Percentiles rank a stretch among this genome's conserved stretches.
These are phyloP conservation scores for Drosophila acutilabella DNA, from an alignment of 2,888 invertebrate genomes.

Conservation along the genomic window DNA sequence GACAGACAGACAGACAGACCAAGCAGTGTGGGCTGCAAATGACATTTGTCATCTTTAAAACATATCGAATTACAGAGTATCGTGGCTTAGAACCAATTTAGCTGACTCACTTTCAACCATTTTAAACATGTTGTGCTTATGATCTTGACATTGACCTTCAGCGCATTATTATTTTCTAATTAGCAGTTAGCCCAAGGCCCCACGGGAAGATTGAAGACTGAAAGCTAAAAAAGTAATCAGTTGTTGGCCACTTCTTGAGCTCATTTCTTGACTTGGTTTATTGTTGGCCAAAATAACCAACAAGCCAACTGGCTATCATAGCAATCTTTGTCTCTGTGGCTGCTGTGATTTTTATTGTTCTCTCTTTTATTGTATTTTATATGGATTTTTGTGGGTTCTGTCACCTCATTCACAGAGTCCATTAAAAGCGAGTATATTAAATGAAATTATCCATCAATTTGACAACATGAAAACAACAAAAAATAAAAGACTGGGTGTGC, in stretches of 20 bases:
- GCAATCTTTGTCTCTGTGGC: constrained; percentile 30
- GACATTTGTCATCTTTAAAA: constrained; percentile 29
- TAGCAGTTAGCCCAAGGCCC: constrained; percentile 44
- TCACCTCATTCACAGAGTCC: constrained; percentile 60
- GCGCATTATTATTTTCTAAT: constrained; percentile 73
- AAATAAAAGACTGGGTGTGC: constrained; percentile 29
- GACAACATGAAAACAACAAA: constrained; percentile 27
- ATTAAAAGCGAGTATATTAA: constrained; percentile 73
- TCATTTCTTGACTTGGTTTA: constrained; percentile 38
- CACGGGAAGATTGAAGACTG: not conserved
- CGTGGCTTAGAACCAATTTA: constrained; percentile 19
- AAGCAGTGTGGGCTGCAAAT: constrained; percentile 36
- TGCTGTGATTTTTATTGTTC: constrained; percentile 49
- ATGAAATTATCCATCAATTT: constrained; percentile 65
- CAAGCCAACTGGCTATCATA: constrained; percentile 31
- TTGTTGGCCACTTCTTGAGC: constrained; percentile 45
- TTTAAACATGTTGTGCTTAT: not conserved
- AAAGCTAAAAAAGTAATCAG: not conserved
- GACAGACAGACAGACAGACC: not conserved
- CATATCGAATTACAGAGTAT: constrained; percentile 35
- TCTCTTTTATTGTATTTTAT: constrained; percentile 26
- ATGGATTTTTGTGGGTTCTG: constrained; percentile 35
- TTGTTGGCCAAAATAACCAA: constrained; percentile 28
- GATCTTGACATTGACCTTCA: constrained; percentile 68
- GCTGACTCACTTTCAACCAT: constrained; percentile 41